Percentiles rank a stretch among this genome's conserved stretches.
Evolutionary conservation across 2,113 vertebrate genomes (phyloP).

Genomic region (Xiphias gladius): DNA sequence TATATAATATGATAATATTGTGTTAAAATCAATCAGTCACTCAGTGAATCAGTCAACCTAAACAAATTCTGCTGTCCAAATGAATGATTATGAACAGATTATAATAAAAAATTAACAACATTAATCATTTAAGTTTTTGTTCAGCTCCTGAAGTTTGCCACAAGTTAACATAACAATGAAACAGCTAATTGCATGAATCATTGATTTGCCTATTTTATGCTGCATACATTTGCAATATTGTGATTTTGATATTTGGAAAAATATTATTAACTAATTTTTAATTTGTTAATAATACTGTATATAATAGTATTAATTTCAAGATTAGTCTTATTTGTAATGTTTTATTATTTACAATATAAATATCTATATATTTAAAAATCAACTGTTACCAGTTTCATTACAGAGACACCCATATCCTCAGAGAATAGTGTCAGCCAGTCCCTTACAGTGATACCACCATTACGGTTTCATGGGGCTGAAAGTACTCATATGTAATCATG

Average conservation of each 20-base stretch:
- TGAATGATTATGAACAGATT: neutral
- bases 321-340: neutral
- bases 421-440: neutral
- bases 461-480: neutral
- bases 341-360: neutral
- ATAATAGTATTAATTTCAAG: too few species aligned
- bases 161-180: neutral
- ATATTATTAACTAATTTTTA: neutral
- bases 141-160: neutral
- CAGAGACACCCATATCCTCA: neutral
- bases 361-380: neutral
- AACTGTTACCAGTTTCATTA: too few species aligned
- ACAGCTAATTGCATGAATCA: neutral
- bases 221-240: neutral
- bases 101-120: too few species aligned
- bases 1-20: neutral
- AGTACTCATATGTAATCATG: constrained; percentile 3
- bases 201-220: neutral
- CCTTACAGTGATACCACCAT: neutral
- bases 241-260: neutral
- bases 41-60: too few species aligned
- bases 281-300: too few species aligned
- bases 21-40: too few species aligned
- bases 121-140: neutral
- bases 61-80: neutral